A percentile compares a stretch with the other conserved stretches of the same genome.
Conservation (phyloP, 2,113 vertebrate species). For the Leptobrachium leishanense region DNA sequence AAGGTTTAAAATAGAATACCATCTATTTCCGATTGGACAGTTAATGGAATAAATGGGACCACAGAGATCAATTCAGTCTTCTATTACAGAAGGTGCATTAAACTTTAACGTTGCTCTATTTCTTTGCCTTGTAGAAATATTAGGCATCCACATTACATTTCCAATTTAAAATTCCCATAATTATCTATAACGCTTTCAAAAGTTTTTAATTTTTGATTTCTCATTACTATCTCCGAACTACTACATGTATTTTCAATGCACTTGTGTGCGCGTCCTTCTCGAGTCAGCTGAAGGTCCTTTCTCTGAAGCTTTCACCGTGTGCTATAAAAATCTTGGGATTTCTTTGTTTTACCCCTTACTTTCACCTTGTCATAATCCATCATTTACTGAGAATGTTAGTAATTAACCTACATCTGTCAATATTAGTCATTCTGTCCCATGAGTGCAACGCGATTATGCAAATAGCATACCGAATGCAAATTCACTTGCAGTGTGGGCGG, state of each 20-base stretch:
- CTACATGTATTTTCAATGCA: not conserved
- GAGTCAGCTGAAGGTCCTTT: not conserved
- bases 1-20: constrained; percentile 56
- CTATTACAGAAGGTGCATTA: constrained; percentile 62
- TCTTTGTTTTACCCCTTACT: constrained; percentile 10
- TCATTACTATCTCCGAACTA: constrained; percentile 6
- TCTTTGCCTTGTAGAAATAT: constrained; percentile 56
- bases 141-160: constrained; percentile 65
- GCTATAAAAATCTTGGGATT: not conserved
- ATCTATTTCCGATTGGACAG: constrained; percentile 57
- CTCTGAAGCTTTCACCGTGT: not conserved
- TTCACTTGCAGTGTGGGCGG: no score
- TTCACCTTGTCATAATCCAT: constrained; percentile 17
- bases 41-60: constrained; percentile 50
- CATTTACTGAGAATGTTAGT: not conserved
- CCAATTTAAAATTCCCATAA: constrained; percentile 59
- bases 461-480: no score
- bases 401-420: constrained; percentile 19
- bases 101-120: constrained; percentile 61
- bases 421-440: constrained; percentile 3
- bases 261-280: not conserved
- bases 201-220: constrained; percentile 51
- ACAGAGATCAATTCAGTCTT: constrained; percentile 51
- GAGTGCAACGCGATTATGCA: no score
- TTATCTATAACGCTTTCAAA: constrained; percentile 53